Evolutionary conservation across 2,797 vertebrate genomes (phyloP), one percentile per base, ranked within the genome.

Genomic region (Hydrocynus forskahlii): DNA sequence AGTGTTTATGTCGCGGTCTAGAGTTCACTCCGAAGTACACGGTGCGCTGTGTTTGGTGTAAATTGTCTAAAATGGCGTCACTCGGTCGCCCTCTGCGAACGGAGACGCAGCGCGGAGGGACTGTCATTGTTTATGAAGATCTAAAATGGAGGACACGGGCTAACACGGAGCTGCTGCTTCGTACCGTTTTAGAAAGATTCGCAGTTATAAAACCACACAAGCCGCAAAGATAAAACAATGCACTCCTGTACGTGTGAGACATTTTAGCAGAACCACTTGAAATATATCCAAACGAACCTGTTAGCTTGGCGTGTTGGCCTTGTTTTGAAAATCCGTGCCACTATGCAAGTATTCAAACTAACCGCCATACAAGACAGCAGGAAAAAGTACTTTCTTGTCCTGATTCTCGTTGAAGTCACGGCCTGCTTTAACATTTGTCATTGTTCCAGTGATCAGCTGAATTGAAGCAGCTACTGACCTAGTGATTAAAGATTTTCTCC

Each of bases 91-190:
- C 19, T 71, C 67, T 74, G 64, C 68, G 80, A 74, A 55, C 25
- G 63, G 73, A 81, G 66, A 19, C 83, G 76, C 75, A 78, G 80
- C 63, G 76, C 29, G 38, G 82, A 87, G 75, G 63, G 64, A 78
- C 76, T 87, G 86, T 87, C 82, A 85, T 88, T 87, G 85, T 89
- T 88, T 83, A 54, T 79, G 77, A 81, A 68, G 81, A 82, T 81
- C 75, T 88, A 90, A 89, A 88, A 89, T 89, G 87, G 88, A 86
- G 88, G 87, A 87, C 83, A 59, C n/a, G 71, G 2, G 7, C 55
- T 29, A 14, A 70, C 48, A 38, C 12, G 7, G 52, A 50, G 13
- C 9, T 43, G 12, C 13, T 35, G 2, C 35, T 14, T 50, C 10
- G 10, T 55, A 48, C 25, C 7, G 69, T 8, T 48, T 80, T 17